Base-by-base conservation (phyloP, 1,140 invertebrate species). In the Lepidurus arcticus region DNA sequence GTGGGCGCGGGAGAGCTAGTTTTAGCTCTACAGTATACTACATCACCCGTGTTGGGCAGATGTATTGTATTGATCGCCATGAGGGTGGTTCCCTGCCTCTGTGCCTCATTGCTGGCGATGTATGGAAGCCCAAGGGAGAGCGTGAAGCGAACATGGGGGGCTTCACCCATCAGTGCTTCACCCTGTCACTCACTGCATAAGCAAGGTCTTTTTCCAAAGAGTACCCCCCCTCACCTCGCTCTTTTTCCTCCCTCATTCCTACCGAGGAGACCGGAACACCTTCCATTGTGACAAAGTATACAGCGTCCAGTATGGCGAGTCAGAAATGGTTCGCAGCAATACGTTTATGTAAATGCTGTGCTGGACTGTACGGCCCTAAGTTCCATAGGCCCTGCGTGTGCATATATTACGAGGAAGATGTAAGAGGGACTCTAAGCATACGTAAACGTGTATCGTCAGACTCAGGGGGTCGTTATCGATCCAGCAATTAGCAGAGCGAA, bases 41-140 rank as follows among this genome's bases (percentile, higher is more conserved):
- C n/a, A 65, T n/a, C 53, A 13, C 53, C 53, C 53, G 21, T 65
- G 53, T 65, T 65, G 53, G 53, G 53, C 53, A 65, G 53, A 65
- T 65, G 53, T 65, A 65, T 65, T 65, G 53, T 65, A 65, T 65
- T 65, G 53, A 65, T 65, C 53, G 53, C 53, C 13, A 65, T 65
- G 53, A 65, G 21, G 53, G 53, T 13, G 16, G 53, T 13, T 8
- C 53, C 13, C 53, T n/a, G 16, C 53, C 53, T 16, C 53, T 65
- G 8, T 65, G 53, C 9, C 21, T 65, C 53, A 65, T 65, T 65
- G 53, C 53, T 65, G 21, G 53, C 53, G 53, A 65, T 65, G 53
- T 65, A 65, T 65, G 53, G 53, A 65, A 65, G 53, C 53, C 53
- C 53, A 13, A 13, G 16, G 53, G 53, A 65, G 53, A 21, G 53